A percentile compares a stretch with the other conserved stretches of the same genome.
phyloP scores from a whole-genome alignment of 2,888 invertebrate species.

The Orthosia gothica region DNA sequence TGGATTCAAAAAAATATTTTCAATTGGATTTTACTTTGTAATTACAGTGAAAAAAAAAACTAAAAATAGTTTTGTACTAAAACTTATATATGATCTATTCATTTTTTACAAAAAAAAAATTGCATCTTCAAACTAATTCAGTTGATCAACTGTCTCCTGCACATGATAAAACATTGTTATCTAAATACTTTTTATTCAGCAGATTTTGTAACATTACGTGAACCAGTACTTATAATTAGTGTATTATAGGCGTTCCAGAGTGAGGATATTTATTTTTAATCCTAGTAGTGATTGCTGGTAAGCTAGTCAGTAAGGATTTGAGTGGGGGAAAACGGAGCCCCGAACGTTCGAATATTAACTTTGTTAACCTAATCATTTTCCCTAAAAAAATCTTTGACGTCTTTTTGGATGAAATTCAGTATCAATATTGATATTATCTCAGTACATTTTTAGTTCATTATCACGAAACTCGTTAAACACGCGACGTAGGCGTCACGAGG shows the following conservation, averaged over 20 bases:
- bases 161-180: too few species aligned
- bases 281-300: background rate
- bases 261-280: too few species aligned
- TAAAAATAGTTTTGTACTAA: too few species aligned
- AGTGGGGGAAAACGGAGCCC: background rate
- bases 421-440: background rate
- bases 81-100: too few species aligned
- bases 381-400: background rate
- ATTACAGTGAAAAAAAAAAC: too few species aligned
- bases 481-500: conserved; percentile 11
- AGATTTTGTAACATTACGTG: background rate
- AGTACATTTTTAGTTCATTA: conserved; percentile 1
- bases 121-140: too few species aligned
- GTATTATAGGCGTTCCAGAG: too few species aligned
- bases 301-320: background rate
- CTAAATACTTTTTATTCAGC: background rate
- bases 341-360: background rate
- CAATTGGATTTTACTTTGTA: too few species aligned
- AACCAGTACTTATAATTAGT: too few species aligned
- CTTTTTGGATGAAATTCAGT: background rate
- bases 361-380: background rate
- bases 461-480: conserved; percentile 18
- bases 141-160: too few species aligned
- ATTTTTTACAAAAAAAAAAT: too few species aligned
- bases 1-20: too few species aligned